phyloP scores from a whole-genome alignment of 2,797 vertebrate genomes.

The Hydrophis major region DNA sequence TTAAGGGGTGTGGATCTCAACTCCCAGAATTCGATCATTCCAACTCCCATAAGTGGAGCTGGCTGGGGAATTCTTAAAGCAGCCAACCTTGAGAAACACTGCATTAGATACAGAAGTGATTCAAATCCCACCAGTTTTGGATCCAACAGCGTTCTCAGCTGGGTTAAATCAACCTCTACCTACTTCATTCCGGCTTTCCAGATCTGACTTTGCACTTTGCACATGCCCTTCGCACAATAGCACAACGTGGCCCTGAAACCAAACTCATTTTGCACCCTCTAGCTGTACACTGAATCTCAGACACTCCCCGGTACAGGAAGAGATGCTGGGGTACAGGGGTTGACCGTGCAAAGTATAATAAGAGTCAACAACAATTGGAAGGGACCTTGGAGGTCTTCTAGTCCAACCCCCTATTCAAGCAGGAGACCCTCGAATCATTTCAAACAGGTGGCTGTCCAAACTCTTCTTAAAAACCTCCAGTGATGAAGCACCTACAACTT shows the following conservation, averaged over 20 bases:
- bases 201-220: background rate
- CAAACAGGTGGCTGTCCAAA: no score
- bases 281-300: background rate
- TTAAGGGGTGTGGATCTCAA: no score
- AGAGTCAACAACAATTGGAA: background rate
- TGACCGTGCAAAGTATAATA: background rate
- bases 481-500: no score
- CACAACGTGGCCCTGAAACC: background rate
- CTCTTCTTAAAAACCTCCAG: no score
- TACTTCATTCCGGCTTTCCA: background rate
- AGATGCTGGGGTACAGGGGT: background rate
- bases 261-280: background rate
- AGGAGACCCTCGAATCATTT: no score
- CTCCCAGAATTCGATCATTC: no score
- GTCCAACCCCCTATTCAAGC: no score
- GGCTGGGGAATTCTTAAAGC: background rate
- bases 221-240: background rate
- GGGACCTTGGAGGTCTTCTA: no score
- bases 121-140: background rate
- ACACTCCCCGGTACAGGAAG: background rate
- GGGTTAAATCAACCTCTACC: background rate
- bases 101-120: background rate
- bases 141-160: background rate
- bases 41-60: background rate
- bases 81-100: background rate